Conservation (phyloP, 2,797 vertebrate genomes). For the Natrix natrix region DNA sequence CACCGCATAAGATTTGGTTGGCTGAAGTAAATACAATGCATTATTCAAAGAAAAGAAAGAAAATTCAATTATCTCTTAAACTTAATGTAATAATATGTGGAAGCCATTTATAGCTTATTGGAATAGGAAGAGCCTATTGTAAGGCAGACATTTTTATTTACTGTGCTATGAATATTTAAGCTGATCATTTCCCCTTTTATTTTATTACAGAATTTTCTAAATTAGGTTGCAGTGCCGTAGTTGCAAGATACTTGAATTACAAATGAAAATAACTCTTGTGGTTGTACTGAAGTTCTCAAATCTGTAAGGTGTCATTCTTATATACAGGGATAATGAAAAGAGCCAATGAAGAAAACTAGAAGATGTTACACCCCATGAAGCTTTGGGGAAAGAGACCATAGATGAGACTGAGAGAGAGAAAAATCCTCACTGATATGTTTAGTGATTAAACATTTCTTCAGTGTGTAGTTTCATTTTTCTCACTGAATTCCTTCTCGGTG, state of each 20-base stretch:
- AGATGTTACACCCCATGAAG: background rate
- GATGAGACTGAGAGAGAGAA: background rate
- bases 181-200: background rate
- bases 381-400: background rate
- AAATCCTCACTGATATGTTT: background rate
- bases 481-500: background rate
- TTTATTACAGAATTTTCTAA: background rate
- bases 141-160: background rate
- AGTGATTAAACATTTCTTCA: background rate
- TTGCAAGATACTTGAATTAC: background rate
- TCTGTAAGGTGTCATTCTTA: background rate
- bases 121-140: background rate
- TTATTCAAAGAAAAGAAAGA: background rate
- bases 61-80: background rate
- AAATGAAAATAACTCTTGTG: background rate
- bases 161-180: background rate
- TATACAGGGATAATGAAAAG: background rate
- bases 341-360: background rate
- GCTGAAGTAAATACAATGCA: background rate
- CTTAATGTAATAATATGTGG: background rate
- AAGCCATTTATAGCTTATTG: background rate
- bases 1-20: background rate
- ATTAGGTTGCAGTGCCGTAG: background rate
- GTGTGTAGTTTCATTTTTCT: background rate
- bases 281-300: background rate